Base-by-base conservation (phyloP, 2,113 vertebrate genomes). In the Rhinichthys klamathensis region DNA sequence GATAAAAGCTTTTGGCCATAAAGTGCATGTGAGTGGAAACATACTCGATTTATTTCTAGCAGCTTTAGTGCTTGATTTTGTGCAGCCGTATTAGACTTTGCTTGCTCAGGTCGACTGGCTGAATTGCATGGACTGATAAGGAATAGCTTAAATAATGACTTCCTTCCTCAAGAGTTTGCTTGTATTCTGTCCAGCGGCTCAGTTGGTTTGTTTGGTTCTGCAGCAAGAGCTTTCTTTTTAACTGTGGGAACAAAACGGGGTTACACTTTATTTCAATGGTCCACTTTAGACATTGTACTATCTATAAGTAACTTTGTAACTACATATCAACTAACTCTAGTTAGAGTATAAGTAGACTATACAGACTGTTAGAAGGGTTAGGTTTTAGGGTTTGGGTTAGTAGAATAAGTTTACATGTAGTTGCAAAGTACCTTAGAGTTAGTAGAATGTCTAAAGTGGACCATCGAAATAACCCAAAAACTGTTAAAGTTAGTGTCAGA, bases 131-230 rank as follows among this genome's bases (percentile, higher is more conserved):
- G 77, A 44, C 80, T 84, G 83, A 86, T 86, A 88, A 85, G 80
- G 51, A 84, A 73, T 6, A 75, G 46, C 72, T 82, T 69, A 84
- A 85, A 90, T 80, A 85, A 88, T 80, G 32, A 67, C 51, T 88
- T 88, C 70, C 84, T 85, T 86, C 77, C 88, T 67, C 49, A 46
- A 74, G 49, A 25, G 35, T 70, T 80, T 70, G 46, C 27, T 60
- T 77, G 32, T 35, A 38, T 84, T 81, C 41, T 80, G 73, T 70
- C 4, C 56, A 49, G 77, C 12, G 18, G 38, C 27, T 67, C 5
- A 16, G 60, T n/a, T 8, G 30, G n/a, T 16, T 9, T 21, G 58
- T 76, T 25, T 61, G n/a, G 10, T 23, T 38, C 12, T 27, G 38
- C 58, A 46, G 23, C 30, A 13, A 38, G 76, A 61, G 35, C 30